Evolutionary conservation across 2,888 invertebrate genomes (phyloP), one percentile per base, ranked within the genome.

Genomic region (Ectemnius cavifrons): DNA sequence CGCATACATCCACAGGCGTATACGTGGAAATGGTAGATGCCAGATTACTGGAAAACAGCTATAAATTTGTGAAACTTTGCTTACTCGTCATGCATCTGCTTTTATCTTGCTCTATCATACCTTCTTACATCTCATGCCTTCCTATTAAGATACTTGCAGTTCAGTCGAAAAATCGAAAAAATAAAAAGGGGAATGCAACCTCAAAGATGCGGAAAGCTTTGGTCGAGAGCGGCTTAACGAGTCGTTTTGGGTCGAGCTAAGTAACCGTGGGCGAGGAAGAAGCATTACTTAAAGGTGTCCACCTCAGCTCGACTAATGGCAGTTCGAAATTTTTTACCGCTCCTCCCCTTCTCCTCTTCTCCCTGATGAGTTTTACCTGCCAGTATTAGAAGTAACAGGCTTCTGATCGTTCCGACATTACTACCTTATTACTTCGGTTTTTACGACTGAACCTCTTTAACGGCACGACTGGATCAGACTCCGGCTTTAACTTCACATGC

Each of bases 191-290:
- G 37, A 6, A 37, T 37, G 11, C 37, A 37, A 37, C 37, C 37
- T 37, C 8, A 23, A 49, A 6, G 59, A 46, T n/a, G 37, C 37
- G 56, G 59, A 14, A 6, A 61, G 61, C 45, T 13, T 6, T 11
- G 56, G 28, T 27, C 52, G 37, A 37, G 37, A 58, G 61, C 27
- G 57, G 28, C 23, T 57, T 74, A 73, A 71, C 59, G 58, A 74
- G 46, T 64, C 66, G 52, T 56, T 59, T 20, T 27, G 58, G 11
- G 23, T 47, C 20, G 62, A 63, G 45, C 27, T 20, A 20, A 18
- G 37, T 20, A 49, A 67, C 16, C 70, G 18, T 57, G 49, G 52
- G 52, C 59, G 27, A 45, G 66, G 46, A 23, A 20, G 63, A 63
- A 60, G 27, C 49, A 23, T 66, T 66, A 47, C n/a, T 20, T 23